A percentile compares a stretch with the other conserved stretches of the same genome.
phyloP scores from a whole-genome alignment of 2,888 invertebrate genomes.

The Coremacera marginata region DNA sequence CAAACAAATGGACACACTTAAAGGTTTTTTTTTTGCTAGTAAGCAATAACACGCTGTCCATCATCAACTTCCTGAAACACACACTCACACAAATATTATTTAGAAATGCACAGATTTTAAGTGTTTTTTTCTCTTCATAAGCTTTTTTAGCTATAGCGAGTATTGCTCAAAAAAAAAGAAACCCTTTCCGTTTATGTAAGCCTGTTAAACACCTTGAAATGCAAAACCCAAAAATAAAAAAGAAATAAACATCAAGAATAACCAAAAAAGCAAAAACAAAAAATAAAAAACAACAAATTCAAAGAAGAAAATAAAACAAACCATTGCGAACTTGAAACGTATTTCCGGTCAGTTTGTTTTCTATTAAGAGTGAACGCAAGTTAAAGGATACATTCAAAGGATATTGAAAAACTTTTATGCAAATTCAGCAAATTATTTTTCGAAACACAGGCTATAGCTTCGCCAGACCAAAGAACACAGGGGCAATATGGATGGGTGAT shows the following conservation, averaged over 20 bases:
- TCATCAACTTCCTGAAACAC: background rate
- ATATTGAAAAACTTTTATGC: slow-evolving; percentile 24
- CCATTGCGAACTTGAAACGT: background rate
- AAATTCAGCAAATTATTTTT: slow-evolving; percentile 9
- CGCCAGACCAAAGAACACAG: background rate
- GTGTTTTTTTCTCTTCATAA: background rate
- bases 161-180: background rate
- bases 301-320: background rate
- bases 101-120: slow-evolving; percentile 17
- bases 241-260: background rate
- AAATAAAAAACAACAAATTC: background rate
- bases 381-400: background rate
- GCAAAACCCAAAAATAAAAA: slow-evolving; percentile 19
- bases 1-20: background rate
- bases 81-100: background rate
- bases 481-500: background rate
- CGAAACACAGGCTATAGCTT: background rate
- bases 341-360: slow-evolving; percentile 47
- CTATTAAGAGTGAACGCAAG: slow-evolving; percentile 31
- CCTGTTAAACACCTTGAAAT: background rate
- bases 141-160: no score
- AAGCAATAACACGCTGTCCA: background rate
- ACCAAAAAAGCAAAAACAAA: slow-evolving; percentile 12
- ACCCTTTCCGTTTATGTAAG: slow-evolving; percentile 13
- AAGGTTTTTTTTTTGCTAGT: background rate